Percentiles rank a stretch among this genome's conserved stretches.
Evolutionary conservation across 1,140 invertebrate species (phyloP).

Genomic region (Hetaerina americana): DNA sequence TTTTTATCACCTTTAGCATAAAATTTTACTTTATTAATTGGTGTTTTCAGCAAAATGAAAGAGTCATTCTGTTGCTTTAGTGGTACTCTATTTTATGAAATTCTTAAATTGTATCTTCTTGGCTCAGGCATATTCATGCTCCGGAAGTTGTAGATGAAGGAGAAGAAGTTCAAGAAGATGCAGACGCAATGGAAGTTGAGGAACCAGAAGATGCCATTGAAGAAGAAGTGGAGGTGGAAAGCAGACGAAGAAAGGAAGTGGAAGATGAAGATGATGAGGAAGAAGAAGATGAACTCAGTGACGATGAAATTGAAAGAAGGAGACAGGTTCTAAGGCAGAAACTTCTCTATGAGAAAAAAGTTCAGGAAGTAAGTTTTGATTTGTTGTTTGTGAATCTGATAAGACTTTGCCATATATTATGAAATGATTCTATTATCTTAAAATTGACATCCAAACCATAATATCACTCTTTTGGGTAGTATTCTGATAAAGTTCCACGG

Average conservation of each 20-base stretch:
- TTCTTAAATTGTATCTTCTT: too few species aligned
- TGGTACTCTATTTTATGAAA: too few species aligned
- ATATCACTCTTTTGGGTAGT: too few species aligned
- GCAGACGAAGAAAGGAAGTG: constrained; percentile 24
- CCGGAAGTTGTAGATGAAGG: constrained; percentile 58
- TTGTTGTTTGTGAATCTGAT: too few species aligned
- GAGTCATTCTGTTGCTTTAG: neutral
- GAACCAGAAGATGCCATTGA: constrained; percentile 27
- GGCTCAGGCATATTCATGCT: constrained; percentile 49
- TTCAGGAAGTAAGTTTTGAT: neutral
- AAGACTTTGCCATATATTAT: too few species aligned
- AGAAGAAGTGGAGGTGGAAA: constrained; percentile 28
- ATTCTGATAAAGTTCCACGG: too few species aligned
- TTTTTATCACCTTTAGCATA: too few species aligned
- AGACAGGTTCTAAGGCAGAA: constrained; percentile 48
- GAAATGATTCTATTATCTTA: too few species aligned
- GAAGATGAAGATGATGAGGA: constrained; percentile 50
- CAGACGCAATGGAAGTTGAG: constrained; percentile 23
- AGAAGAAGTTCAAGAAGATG: constrained; percentile 31
- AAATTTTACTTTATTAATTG: too few species aligned
- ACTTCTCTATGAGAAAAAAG: constrained; percentile 15
- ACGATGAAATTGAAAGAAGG: constrained; percentile 69
- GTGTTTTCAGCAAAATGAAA: constrained; percentile 5
- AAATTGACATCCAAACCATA: too few species aligned
- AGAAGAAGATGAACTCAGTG: constrained; percentile 51